phyloP scores from a whole-genome alignment of 2,113 vertebrate species.

The Syngnathus floridae region DNA sequence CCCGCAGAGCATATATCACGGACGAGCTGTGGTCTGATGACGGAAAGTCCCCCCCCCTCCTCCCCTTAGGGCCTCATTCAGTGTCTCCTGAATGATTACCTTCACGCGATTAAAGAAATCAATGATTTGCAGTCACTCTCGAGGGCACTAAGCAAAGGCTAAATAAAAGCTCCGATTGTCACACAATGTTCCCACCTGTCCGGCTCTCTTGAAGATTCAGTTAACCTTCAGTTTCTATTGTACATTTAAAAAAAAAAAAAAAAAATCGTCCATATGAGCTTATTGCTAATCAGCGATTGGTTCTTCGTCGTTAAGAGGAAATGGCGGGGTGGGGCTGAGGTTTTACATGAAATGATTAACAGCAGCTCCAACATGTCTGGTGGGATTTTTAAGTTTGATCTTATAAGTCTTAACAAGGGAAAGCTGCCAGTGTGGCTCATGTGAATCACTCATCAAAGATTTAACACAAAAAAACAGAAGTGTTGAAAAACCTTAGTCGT shows the following conservation, averaged over 20 bases:
- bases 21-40: constrained; percentile 54
- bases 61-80: constrained; percentile 51
- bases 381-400: constrained; percentile 8
- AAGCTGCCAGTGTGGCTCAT: not conserved
- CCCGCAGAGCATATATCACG: constrained; percentile 38
- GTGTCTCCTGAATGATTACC: constrained; percentile 64
- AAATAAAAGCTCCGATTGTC: constrained; percentile 39
- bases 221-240: too few species aligned
- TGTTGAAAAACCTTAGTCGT: not conserved
- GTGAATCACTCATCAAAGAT: not conserved
- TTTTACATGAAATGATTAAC: constrained; percentile 5
- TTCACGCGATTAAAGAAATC: constrained; percentile 63
- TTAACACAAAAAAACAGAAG: not conserved
- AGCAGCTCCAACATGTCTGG: not conserved
- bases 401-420: not conserved
- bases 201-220: not conserved
- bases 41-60: constrained; percentile 23
- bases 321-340: not conserved
- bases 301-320: not conserved
- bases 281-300: not conserved
- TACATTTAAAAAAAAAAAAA: too few species aligned
- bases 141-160: constrained; percentile 33
- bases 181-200: constrained; percentile 46
- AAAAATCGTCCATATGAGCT: too few species aligned
- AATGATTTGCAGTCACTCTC: constrained; percentile 45